Percentiles rank a stretch among this genome's conserved stretches.
phyloP scores from a whole-genome alignment of 2,888 invertebrate genomes.

The Oligia strigilis region DNA sequence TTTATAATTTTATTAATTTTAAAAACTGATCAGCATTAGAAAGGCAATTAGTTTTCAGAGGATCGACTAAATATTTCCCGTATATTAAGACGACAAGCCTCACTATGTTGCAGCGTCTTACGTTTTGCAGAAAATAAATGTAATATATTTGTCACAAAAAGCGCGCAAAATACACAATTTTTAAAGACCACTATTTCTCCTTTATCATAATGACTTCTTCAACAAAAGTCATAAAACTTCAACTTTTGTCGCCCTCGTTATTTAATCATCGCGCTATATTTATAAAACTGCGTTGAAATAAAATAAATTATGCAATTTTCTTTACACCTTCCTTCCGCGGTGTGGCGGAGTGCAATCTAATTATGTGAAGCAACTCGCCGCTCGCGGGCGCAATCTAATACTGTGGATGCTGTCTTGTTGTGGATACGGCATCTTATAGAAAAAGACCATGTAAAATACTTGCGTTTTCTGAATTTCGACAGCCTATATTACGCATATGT shows the following conservation, averaged over 20 bases:
- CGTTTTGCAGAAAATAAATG: background rate
- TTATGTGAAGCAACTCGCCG: constrained; percentile 71
- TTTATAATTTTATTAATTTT: too few species aligned
- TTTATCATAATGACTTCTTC: background rate
- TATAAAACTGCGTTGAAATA: constrained; percentile 58
- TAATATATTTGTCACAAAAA: background rate
- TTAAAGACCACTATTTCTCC: background rate
- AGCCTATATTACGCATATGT: too few species aligned
- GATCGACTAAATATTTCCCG: background rate
- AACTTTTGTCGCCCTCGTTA: constrained; percentile 15
- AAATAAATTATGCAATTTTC: constrained; percentile 75
- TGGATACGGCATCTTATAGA: constrained; percentile 46
- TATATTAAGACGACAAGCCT: background rate
- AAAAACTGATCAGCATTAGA: too few species aligned
- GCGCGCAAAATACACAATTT: background rate
- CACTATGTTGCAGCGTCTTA: too few species aligned
- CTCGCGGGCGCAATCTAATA: constrained; percentile 65
- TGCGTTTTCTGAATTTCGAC: background rate
- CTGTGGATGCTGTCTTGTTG: constrained; percentile 16
- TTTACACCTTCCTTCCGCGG: constrained; percentile 73
- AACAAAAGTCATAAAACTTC: constrained; percentile 6
- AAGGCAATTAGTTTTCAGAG: background rate
- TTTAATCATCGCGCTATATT: constrained; percentile 44
- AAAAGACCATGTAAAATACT: background rate
- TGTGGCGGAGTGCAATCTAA: constrained; percentile 72